phyloP scores from a whole-genome alignment of 2,888 invertebrate genomes.

The Zeuzera pyrina region DNA sequence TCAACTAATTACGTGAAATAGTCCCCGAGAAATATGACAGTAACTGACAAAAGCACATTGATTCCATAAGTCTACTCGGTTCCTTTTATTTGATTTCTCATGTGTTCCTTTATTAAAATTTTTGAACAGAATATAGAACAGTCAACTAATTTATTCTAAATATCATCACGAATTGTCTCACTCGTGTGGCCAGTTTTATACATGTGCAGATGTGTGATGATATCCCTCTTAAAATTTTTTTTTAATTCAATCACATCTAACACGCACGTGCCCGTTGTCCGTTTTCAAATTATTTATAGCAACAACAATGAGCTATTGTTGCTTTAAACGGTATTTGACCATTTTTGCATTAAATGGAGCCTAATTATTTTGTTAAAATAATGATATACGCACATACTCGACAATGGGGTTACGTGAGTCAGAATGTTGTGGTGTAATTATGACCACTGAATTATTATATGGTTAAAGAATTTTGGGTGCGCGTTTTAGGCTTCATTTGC shows the following conservation, averaged over 20 bases:
- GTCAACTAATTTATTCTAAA: no score
- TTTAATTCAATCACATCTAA: constrained; percentile 35
- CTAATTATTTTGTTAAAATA: constrained; percentile 63
- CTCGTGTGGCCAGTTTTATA: no score
- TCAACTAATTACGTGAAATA: no score
- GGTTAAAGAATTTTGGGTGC: constrained; percentile 8
- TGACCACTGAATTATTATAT: constrained; percentile 25
- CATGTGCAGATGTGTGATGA: background rate
- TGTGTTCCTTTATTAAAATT: no score
- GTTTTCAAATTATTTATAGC: constrained; percentile 37
- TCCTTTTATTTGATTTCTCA: no score
- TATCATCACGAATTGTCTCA: no score
- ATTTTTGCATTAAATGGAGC: constrained; percentile 39
- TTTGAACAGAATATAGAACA: no score
- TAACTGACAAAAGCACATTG: no score
- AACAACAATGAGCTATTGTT: constrained; percentile 40
- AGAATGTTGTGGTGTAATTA: constrained; percentile 32
- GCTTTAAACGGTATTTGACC: constrained; percentile 36
- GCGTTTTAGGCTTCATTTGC: no score
- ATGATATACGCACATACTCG: constrained; percentile 34
- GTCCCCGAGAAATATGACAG: no score
- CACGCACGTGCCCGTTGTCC: constrained; percentile 49
- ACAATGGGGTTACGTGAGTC: constrained; percentile 30
- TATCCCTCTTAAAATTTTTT: constrained; percentile 6
- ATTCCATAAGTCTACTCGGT: no score